Percentiles rank a stretch among this genome's conserved stretches.
Conservation (phyloP, 2,888 invertebrate genomes). For the Polymixis lichenea region DNA sequence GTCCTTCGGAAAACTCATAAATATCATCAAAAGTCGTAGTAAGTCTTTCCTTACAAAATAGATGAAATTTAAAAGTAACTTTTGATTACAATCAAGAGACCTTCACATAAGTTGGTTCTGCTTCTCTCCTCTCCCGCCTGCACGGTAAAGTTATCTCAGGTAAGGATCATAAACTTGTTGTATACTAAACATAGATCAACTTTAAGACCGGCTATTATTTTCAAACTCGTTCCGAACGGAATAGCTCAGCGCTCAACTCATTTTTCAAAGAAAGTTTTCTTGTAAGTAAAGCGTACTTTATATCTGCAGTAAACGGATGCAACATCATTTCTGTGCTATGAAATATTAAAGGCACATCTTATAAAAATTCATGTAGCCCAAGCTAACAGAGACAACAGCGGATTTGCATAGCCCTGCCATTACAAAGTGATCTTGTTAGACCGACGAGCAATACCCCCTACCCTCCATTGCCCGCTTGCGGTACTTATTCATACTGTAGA, state of each 20-base stretch:
- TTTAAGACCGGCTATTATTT: too few species aligned
- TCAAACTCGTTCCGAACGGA: not conserved
- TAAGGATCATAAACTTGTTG: too few species aligned
- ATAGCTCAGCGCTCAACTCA: not conserved
- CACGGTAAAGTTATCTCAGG: too few species aligned
- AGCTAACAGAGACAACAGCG: constrained; percentile 1
- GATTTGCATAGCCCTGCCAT: constrained; percentile 12
- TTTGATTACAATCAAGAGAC: too few species aligned
- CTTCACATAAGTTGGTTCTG: too few species aligned
- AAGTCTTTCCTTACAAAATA: too few species aligned
- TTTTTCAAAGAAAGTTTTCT: not conserved
- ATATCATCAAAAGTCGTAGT: too few species aligned
- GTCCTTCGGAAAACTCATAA: too few species aligned
- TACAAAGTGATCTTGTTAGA: constrained; percentile 5
- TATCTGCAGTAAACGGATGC: not conserved
- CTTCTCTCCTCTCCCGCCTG: too few species aligned
- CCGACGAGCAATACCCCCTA: not conserved
- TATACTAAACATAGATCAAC: too few species aligned
- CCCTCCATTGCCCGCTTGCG: not conserved
- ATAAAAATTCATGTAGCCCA: constrained; percentile 25
- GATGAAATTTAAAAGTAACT: too few species aligned
- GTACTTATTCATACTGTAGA: constrained; percentile 1
- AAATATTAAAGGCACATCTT: constrained; percentile 13
- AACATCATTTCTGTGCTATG: not conserved
- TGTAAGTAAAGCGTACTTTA: not conserved